phyloP scores from a whole-genome alignment of 1,140 invertebrate species.

The Saccostrea echinata region DNA sequence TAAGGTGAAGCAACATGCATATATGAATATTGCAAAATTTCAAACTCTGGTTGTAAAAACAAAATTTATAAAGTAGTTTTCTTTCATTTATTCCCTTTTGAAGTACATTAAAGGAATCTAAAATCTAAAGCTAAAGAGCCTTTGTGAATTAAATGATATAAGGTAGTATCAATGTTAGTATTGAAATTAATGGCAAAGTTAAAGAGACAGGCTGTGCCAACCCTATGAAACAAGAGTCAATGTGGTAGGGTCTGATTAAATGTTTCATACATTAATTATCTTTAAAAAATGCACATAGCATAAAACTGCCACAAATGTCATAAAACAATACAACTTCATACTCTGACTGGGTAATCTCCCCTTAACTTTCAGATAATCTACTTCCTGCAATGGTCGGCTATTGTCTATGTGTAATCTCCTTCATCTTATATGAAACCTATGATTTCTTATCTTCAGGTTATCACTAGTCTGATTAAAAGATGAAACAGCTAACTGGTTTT shows the following conservation, averaged over 20 bases:
- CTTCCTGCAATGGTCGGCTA: background rate
- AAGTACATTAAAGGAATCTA: background rate
- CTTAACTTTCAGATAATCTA: background rate
- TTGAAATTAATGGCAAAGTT: too few relatives aligned
- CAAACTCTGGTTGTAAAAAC: constrained; percentile 1
- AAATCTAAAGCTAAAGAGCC: too few relatives aligned
- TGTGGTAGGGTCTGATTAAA: too few relatives aligned
- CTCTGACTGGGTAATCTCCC: background rate
- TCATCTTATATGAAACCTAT: background rate
- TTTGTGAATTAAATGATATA: too few relatives aligned
- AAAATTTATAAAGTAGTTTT: background rate
- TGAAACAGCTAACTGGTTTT: constrained; percentile 6
- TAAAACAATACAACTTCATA: background rate
- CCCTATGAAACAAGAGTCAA: too few relatives aligned
- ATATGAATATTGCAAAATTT: background rate
- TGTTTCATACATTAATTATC: background rate
- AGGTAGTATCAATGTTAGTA: too few relatives aligned
- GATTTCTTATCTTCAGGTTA: background rate
- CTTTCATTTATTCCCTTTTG: background rate
- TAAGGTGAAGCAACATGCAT: background rate
- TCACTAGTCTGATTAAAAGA: constrained; percentile 16
- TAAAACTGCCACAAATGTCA: constrained; percentile 34
- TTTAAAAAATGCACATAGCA: background rate
- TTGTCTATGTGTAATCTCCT: constrained; percentile 18
- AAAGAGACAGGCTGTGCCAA: too few relatives aligned